These are phyloP conservation scores for Dunckerocampus dactyliophorus DNA, from an alignment of 2,113 vertebrate genomes.

Conservation along the genomic window DNA sequence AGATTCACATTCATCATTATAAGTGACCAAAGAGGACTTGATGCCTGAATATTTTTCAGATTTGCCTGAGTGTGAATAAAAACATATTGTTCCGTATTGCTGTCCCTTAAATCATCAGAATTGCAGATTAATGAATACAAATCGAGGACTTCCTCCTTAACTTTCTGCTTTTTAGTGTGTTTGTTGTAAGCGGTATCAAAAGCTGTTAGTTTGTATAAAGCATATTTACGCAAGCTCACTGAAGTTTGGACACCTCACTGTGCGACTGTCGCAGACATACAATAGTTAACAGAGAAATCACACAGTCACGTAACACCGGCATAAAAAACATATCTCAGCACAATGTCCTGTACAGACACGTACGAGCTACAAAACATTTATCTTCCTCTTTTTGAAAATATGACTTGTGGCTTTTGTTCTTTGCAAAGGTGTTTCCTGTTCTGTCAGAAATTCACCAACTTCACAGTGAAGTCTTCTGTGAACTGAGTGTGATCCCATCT, in stretches of 20 bases:
- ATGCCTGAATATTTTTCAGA: background rate
- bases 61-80: conserved; percentile 1
- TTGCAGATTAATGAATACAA: background rate
- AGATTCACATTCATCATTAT: background rate
- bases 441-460: background rate
- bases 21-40: background rate
- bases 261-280: no score
- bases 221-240: no score
- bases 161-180: background rate
- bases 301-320: background rate
- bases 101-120: background rate
- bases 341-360: background rate
- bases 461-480: background rate
- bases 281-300: background rate
- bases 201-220: no score
- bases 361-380: conserved; percentile 18
- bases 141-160: background rate
- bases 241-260: no score
- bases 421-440: conserved; percentile 43
- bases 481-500: background rate
- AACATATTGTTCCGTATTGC: conserved; percentile 2
- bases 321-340: background rate
- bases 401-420: conserved; percentile 50
- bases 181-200: background rate
- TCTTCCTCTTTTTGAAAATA: conserved; percentile 25